phyloP scores from a whole-genome alignment of 2,888 invertebrate genomes.

The Bombylius major region DNA sequence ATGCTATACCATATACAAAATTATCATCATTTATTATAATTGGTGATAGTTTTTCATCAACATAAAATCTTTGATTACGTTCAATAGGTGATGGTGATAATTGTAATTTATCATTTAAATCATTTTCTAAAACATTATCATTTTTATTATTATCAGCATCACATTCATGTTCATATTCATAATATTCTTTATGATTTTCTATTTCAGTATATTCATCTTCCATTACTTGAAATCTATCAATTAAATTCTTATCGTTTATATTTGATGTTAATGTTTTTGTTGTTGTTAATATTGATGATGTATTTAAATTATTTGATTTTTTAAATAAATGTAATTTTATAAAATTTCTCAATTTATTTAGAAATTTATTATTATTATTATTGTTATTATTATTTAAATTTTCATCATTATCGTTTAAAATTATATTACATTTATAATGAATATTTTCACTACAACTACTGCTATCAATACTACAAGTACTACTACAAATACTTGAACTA shows the following conservation, averaged over 20 bases:
- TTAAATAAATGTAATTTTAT: too few relatives aligned
- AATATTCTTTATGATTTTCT: background rate
- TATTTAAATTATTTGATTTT: too few relatives aligned
- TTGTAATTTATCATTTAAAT: constrained; percentile 1
- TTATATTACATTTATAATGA: background rate
- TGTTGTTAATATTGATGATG: background rate
- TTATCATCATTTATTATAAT: constrained; percentile 1
- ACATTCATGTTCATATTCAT: background rate
- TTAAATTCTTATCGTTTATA: background rate
- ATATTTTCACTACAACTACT: background rate
- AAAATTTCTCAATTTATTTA: too few relatives aligned
- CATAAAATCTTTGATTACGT: background rate
- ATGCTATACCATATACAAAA: background rate
- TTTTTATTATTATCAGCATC: background rate
- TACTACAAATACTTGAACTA: too few relatives aligned
- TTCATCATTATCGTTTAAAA: too few relatives aligned
- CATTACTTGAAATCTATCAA: background rate
- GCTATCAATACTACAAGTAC: too few relatives aligned
- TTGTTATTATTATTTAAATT: too few relatives aligned
- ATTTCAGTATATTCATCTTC: background rate
- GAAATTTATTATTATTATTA: too few relatives aligned
- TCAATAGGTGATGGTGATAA: background rate
- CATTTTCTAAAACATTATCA: background rate
- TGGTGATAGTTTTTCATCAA: constrained; percentile 6
- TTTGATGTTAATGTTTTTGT: background rate